Base-by-base conservation (phyloP, 2,888 invertebrate genomes). In the Netelia virgata region DNA sequence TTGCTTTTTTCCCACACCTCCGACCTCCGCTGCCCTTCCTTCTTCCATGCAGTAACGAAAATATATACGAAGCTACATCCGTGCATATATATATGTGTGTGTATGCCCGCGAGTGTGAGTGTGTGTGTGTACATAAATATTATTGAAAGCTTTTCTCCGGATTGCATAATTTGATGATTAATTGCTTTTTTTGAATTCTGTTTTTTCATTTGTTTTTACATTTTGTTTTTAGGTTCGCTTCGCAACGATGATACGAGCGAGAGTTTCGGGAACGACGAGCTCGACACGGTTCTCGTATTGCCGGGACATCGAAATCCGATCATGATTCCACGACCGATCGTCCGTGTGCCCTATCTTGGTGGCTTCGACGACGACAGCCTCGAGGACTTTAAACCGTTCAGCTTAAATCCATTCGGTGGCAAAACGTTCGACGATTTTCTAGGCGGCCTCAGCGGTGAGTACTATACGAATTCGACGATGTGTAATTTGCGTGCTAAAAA, bases 371-470 rank as follows among this genome's bases (percentile, higher is more conserved):
- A 66, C 43, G 66, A 61, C 69, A 83, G 59, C 59, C 16, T 66
- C 79, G 86, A 82, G 53, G 82, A 76, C 55, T 70, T 81, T 77
- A 77, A 77, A 47, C 63, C 82, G 59, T 79, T 72, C 50, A 82
- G 80, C 86, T 88, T 88, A 79, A 83, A 85, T 86, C 86, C 89
- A 64, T 86, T 90, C 85, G 86, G 84, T 55, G 83, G 84, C 76
- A 88, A 86, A 83, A 86, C 88, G 14, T 86, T 91, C 68, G 87
- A 88, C 23, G 87, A 88, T 28, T 89, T 90, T 70, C 53, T 90
- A 72, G 68, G 85, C 10, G 78, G 88, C 64, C 87, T 91, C 86
- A 89, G 88, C 83, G 85, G 90, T 89, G 82, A 88, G 90, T 87
- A 72, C 50, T 53, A 9, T 18, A 36, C 28, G 28, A 28, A 5